Evolutionary conservation across 2,113 vertebrate genomes (phyloP), one percentile per base, ranked within the genome.

Genomic region (Irena cyanogastra): DNA sequence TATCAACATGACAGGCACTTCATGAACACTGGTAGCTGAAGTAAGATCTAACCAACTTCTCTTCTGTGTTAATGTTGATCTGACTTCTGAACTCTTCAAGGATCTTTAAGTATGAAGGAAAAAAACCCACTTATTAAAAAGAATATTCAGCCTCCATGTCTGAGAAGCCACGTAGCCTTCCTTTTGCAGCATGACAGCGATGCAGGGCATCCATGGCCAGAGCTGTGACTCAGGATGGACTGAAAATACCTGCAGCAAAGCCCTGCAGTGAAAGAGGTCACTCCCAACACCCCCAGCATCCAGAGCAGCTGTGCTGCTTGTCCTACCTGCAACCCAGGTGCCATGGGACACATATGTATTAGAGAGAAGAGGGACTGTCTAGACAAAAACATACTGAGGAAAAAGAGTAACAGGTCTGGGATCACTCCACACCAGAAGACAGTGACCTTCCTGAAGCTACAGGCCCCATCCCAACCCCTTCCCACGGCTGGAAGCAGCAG

Each of bases 261-360:
- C 56, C 66, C 45, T 50, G 50, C 33, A 61, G n/a, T 8, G 13
- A 50, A 37, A 31, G 11, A 31, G n/a, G 42, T 39, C 60, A 21
- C 41, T 31, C n/a, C 22, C 3, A 6, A 27, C 15, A 15, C 4
- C 23, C 44, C 39, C 64, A 39, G 50, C 27, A 54, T 6, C 9
- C 78, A 60, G 18, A 35, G 17, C 2, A 2, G 42, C 31, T 11
- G 28, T 42, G 89, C 76, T 84, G 44, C 45, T 50, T 37, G 63
- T 60, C 90, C 74, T 7, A 2, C 65, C 30, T 59, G 23, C 56
- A 52, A 4, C 3, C 28, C 87, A 50, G 54, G 39, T 50, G 24
- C 59, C 72, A 42, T 1, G 2, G 26, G 74, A 64, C 42, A 57
- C 30, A 3, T 0, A 23, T 10, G 1, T 1, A 4, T 42, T 24